Evolutionary conservation across 2,888 invertebrate genomes (phyloP).

Genomic region (Chelonus formosanus): DNA sequence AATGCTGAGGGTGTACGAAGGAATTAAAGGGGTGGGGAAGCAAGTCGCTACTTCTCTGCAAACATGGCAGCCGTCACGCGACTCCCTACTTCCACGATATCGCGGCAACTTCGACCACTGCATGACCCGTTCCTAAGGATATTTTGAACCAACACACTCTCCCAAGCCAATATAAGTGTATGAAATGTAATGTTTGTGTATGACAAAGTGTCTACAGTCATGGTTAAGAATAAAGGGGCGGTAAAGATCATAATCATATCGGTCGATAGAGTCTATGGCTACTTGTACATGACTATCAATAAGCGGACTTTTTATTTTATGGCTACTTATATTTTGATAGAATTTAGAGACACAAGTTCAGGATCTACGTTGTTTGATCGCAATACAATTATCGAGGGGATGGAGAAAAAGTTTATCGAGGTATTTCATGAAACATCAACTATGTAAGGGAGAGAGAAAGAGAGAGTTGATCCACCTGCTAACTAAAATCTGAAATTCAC

Average conservation of each 20-base stretch:
- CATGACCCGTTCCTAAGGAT: slow-evolving; percentile 1
- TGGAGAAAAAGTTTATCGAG: background rate
- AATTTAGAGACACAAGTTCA: too few species aligned
- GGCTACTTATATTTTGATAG: too few species aligned
- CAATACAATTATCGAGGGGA: background rate
- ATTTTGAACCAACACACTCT: slow-evolving; percentile 11
- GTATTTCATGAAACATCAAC: too few species aligned
- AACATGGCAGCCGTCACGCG: slow-evolving; percentile 63
- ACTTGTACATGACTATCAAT: slow-evolving; percentile 10
- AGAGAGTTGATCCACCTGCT: slow-evolving; percentile 21
- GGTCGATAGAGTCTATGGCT: slow-evolving; percentile 36
- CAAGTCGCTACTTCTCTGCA: slow-evolving; percentile 50
- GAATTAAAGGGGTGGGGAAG: slow-evolving; percentile 44
- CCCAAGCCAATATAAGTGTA: background rate
- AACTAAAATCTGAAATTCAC: slow-evolving; percentile 25
- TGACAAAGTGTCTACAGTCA: slow-evolving; percentile 6
- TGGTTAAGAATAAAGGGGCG: slow-evolving; percentile 27
- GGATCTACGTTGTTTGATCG: too few species aligned
- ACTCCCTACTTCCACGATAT: slow-evolving; percentile 40
- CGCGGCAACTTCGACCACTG: slow-evolving; percentile 25
- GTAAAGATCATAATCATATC: slow-evolving; percentile 42
- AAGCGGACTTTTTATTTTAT: background rate
- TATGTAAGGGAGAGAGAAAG: too few species aligned
- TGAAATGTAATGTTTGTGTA: slow-evolving; percentile 15
- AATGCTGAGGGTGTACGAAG: slow-evolving; percentile 34